phyloP scores from a whole-genome alignment of 2,113 vertebrate genomes.

The Parotia lawesii region DNA sequence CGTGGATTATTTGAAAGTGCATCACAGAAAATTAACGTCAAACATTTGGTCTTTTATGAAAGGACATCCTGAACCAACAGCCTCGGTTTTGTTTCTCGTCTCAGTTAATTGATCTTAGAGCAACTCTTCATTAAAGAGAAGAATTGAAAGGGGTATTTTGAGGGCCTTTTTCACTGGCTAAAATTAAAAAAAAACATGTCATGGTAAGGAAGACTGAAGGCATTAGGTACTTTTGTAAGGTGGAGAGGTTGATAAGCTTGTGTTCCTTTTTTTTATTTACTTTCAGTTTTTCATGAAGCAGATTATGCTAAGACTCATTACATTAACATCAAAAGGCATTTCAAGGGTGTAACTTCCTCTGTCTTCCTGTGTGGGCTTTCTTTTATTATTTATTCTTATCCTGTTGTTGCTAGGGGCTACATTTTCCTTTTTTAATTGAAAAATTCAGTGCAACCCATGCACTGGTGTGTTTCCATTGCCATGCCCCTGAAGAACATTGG shows the following conservation, averaged over 20 bases:
- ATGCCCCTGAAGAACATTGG: not conserved
- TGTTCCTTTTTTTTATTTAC: not conserved
- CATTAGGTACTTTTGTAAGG: not conserved
- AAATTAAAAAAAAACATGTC: not conserved
- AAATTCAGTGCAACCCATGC: not conserved
- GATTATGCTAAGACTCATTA: not conserved
- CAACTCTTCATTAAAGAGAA: conserved; percentile 18
- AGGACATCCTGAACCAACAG: conserved; percentile 10
- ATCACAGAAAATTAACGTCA: conserved; percentile 52
- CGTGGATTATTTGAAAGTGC: conserved; percentile 44
- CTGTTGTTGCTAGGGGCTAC: conserved; percentile 10
- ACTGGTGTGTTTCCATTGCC: not conserved
- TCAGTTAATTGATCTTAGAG: conserved; percentile 51
- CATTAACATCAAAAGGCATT: conserved; percentile 33
- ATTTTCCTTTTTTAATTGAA: not conserved
- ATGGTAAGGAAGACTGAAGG: not conserved
- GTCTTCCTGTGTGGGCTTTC: not conserved
- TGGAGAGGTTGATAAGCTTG: not conserved
- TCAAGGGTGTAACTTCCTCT: not conserved
- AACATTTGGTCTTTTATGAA: conserved; percentile 39
- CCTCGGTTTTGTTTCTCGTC: conserved; percentile 55
- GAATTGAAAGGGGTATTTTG: conserved; percentile 14
- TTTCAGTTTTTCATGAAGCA: not conserved
- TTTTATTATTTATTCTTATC: conserved; percentile 4
- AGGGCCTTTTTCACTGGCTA: not conserved